Percentiles rank a stretch among this genome's conserved stretches.
Evolutionary conservation across 2,888 invertebrate genomes (phyloP).

Genomic region (Oasisia sp.): DNA sequence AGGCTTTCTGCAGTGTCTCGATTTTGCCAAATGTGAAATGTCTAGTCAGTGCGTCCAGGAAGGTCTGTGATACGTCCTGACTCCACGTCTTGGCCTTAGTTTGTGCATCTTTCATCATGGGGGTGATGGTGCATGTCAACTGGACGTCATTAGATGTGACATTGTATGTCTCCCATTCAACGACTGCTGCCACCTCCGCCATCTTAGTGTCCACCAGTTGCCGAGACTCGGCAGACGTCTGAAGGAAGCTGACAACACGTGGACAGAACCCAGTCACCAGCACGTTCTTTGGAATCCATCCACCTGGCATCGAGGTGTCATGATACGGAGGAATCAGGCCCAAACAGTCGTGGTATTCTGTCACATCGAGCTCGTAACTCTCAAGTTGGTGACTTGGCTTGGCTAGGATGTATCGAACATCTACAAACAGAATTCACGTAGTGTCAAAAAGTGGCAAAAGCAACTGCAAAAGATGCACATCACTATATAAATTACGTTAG

Average conservation of each 20-base stretch:
- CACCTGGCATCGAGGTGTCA: slow-evolving; percentile 20
- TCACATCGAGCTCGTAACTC: too few species aligned
- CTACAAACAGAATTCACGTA: neutral
- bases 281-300: slow-evolving; percentile 28
- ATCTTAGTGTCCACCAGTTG: slow-evolving; percentile 3
- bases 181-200: neutral
- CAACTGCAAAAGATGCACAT: neutral
- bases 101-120: neutral
- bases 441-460: neutral
- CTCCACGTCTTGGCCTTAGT: slow-evolving; percentile 21
- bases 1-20: neutral
- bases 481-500: neutral
- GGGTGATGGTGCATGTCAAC: slow-evolving; percentile 23
- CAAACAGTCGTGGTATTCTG: slow-evolving; percentile 24
- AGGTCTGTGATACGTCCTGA: slow-evolving; percentile 19
- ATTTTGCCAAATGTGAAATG: neutral
- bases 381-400: neutral
- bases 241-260: neutral
- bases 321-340: slow-evolving; percentile 30
- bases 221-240: neutral
- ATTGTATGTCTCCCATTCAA: neutral
- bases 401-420: neutral
- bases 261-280: neutral
- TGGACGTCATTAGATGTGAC: neutral
- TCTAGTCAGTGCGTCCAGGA: neutral